These are phyloP conservation scores for Tribolium freemani DNA, from an alignment of 2,888 invertebrate species.

Conservation along the genomic window DNA sequence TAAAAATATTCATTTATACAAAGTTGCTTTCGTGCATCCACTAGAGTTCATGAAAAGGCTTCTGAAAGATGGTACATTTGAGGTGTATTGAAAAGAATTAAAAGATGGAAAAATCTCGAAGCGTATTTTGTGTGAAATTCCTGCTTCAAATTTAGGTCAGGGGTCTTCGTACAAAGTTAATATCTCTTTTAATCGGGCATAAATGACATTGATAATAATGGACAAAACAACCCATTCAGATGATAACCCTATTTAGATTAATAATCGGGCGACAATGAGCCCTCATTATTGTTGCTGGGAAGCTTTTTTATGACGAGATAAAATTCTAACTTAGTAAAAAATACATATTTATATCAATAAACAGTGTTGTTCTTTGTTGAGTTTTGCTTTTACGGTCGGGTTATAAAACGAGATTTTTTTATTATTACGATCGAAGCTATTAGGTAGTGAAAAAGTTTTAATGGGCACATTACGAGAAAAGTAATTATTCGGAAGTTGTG, in stretches of 20 bases:
- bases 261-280: slow-evolving; percentile 33
- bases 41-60: background rate
- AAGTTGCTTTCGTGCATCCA: slow-evolving; percentile 8
- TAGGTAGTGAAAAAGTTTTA: slow-evolving; percentile 32
- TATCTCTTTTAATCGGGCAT: slow-evolving; percentile 11
- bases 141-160: background rate
- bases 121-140: background rate
- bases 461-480: slow-evolving; percentile 32
- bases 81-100: background rate
- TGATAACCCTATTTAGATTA: slow-evolving; percentile 32
- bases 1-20: background rate
- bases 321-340: slow-evolving; percentile 37
- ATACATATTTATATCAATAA: slow-evolving; percentile 44
- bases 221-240: slow-evolving; percentile 16
- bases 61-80: slow-evolving; percentile 3
- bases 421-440: slow-evolving; percentile 36
- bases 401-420: slow-evolving; percentile 38
- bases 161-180: background rate
- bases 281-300: slow-evolving; percentile 16
- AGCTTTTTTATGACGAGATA: slow-evolving; percentile 36
- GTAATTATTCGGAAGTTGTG: slow-evolving; percentile 31
- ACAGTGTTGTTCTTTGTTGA: slow-evolving; percentile 25
- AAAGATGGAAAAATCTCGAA: background rate
- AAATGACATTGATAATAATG: slow-evolving; percentile 11
- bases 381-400: slow-evolving; percentile 11